Conservation (phyloP, 1,140 invertebrate species). For the Penaeus japonicus region DNA sequence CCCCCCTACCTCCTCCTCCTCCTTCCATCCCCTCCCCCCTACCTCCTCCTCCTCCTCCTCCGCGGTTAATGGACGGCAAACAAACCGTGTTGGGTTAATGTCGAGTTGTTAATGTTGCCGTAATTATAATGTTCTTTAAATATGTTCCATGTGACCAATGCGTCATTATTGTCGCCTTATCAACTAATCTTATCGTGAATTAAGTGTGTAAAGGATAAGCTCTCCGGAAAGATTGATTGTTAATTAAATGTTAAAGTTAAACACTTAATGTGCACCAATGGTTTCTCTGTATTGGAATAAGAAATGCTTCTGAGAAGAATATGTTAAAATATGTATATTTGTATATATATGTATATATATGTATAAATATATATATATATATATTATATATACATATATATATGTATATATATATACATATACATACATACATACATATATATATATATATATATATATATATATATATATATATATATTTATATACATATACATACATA, state of each 20-base stretch:
- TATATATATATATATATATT: neutral
- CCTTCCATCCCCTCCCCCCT: neutral
- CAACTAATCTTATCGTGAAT: slow-evolving; percentile 17
- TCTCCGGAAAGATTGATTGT: neutral
- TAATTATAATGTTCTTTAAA: slow-evolving; percentile 31
- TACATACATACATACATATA: neutral
- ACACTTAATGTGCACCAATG: neutral
- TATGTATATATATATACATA: neutral
- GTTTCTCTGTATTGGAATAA: neutral
- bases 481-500: too few relatives aligned
- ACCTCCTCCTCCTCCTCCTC: slow-evolving; percentile 10
- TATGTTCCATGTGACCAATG: neutral
- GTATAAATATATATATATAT: neutral
- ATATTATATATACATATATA: neutral
- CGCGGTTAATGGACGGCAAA: slow-evolving; percentile 39
- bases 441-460: neutral
- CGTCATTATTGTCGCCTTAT: slow-evolving; percentile 15
- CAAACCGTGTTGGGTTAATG: slow-evolving; percentile 32
- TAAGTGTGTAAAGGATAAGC: neutral
- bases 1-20: too few relatives aligned
- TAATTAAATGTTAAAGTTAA: slow-evolving; percentile 19
- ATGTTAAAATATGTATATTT: too few relatives aligned
- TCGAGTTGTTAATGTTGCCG: slow-evolving; percentile 30
- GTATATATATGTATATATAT: too few relatives aligned
- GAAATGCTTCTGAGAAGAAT: too few relatives aligned